Evolutionary conservation across 1,140 invertebrate species (phyloP), one percentile per base, ranked within the genome.

Genomic region (Rhagoletis zephyria): DNA sequence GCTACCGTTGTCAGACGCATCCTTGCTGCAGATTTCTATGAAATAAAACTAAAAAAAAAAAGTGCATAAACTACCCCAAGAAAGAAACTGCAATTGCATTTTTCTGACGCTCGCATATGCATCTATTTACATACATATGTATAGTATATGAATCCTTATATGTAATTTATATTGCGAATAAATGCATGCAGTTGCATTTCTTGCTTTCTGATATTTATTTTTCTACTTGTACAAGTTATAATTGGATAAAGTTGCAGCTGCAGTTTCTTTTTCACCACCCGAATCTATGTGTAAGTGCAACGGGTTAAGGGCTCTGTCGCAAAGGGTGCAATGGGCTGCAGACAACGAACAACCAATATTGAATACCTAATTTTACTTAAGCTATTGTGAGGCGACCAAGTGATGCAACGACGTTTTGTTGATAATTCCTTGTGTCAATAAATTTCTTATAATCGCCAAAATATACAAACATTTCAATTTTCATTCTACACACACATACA

Each of bases 201-300:
- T 81, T 81, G 7, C 42, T 81, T 59, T 16, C 10, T 9, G 9
- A 16, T 56, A 9, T 81, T 81, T 56, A 81, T 56, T 81, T 42
- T 81, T 81, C 45, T 56, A 81, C 48, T 51, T 81, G 74, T 56
- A 81, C n/a, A n/a, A 56, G 19, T 56, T 81, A 81, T 81, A 81
- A 81, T 81, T 81, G 74, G 74, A 81, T 81, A 81, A 81, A 81
- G 74, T 56, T 81, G 74, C 74, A 81, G 74, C 74, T 81, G 74
- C 74, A 81, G 48, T 81, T 81, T 81, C 4, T 48, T 74, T 48
- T 51, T 74, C 70, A 16, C 42, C 45, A 74, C 48, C 74, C 4
- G 48, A 4, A 81, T 56, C 40, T n/a, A 56, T 7, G 40, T 40
- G 30, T 30, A 30, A 30, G 9, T 81, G 48, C 48, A 81, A 81